Base-by-base conservation (phyloP, 2,888 invertebrate genomes). In the Calameuta idolon region DNA sequence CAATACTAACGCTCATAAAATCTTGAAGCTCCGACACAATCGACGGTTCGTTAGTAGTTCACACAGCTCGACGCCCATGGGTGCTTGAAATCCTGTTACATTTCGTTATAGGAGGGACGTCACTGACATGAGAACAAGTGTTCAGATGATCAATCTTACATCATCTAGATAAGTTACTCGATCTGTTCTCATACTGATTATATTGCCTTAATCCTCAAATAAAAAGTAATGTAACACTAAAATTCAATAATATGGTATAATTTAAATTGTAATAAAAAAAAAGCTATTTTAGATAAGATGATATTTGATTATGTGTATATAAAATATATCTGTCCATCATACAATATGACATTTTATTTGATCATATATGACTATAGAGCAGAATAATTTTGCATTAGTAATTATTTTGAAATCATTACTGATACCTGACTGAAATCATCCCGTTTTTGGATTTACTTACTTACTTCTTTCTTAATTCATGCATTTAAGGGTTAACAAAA, bases 31-130 rank as follows among this genome's bases (percentile, higher is more conserved):
- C 9, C 71, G 71, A 71, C 71, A 55, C 55, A 55, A 23, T 55
- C 55, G 23, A 55, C 71, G 71, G 31, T 34, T 71, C 71, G 71
- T n/a, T 74, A 15, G 3, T 74, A 23, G 11, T 34, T 33, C 73
- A 34, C 30, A 37, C 30, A 74, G 74, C 30, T 37, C 78, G 37
- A 78, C 78, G 78, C 78, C 73, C 55, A 78, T 78, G 78, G 75
- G 75, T 73, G 74, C 15, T 74, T 69, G 40, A 78, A 78, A 78
- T 78, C 78, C 78, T 78, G 78, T 78, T 78, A 78, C 78, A 73
- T 73, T 76, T 78, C 34, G 73, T 75, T 73, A 73, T 75, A 68
- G 75, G 71, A 15, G 69, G 68, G 68, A 34, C 30, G 30, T 34
- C 15, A 69, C 37, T 69, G 69, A 40, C 74, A 74, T 9, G 74